Conservation (phyloP, 2,888 invertebrate genomes). For the Conistra vaccinii region DNA sequence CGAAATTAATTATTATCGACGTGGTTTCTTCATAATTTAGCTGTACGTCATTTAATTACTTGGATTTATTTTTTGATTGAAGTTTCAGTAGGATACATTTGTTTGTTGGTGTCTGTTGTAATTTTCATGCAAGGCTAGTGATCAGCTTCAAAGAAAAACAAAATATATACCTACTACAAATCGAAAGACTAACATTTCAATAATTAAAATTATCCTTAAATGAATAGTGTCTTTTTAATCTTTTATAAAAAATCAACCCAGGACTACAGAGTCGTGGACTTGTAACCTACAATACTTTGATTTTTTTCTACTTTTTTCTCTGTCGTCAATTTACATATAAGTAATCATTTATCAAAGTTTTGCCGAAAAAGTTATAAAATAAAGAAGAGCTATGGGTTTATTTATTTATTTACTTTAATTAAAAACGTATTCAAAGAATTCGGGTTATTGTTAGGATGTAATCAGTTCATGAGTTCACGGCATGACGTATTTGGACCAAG, state of each 20-base stretch:
- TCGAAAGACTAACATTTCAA: not conserved
- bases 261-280: not conserved
- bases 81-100: not conserved
- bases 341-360: not conserved
- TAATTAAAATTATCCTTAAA: not conserved
- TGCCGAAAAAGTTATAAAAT: not conserved
- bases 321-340: not conserved
- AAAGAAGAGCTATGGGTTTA: not conserved
- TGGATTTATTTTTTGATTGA: conserved; percentile 30
- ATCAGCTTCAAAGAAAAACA: not conserved
- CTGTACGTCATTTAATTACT: conserved; percentile 56
- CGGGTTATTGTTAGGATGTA: conserved; percentile 20
- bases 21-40: conserved; percentile 56
- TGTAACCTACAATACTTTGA: not conserved
- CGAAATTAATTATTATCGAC: conserved; percentile 67
- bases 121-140: too few species aligned
- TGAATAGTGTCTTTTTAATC: not conserved
- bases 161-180: not conserved
- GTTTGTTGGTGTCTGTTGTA: not conserved
- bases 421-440: conserved; percentile 1
- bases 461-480: conserved; percentile 25
- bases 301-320: not conserved
- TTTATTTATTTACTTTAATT: not conserved
- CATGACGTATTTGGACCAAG: conserved; percentile 66
- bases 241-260: too few species aligned